A percentile compares a stretch with the other conserved stretches of the same genome.
Evolutionary conservation across 1,140 invertebrate species (phyloP).

Genomic region (Druon quercuslanigerum): DNA sequence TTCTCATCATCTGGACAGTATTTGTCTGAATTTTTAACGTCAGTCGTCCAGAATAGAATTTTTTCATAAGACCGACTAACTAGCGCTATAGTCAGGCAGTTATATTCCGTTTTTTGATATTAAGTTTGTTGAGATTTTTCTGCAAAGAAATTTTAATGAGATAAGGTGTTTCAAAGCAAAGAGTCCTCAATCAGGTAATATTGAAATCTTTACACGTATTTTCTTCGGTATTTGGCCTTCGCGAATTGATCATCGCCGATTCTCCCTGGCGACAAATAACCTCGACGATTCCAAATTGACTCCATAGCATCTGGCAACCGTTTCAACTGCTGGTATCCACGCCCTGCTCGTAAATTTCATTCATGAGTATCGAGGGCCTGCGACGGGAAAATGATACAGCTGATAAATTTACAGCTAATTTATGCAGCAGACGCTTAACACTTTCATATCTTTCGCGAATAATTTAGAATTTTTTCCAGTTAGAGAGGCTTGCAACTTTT

Average conservation of each 20-base stretch:
- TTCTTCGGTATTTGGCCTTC: constrained; percentile 4
- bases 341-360: constrained; percentile 22
- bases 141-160: not conserved
- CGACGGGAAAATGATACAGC: not conserved
- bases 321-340: constrained; percentile 19
- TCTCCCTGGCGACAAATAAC: constrained; percentile 13
- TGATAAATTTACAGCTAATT: constrained; percentile 11
- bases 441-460: not conserved
- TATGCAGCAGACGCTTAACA: constrained; percentile 6
- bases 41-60: too few relatives aligned
- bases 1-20: too few relatives aligned
- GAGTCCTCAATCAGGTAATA: constrained; percentile 9
- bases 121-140: not conserved
- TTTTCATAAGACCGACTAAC: too few relatives aligned
- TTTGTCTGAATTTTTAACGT: too few relatives aligned
- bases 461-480: constrained; percentile 1
- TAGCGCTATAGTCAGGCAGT: too few relatives aligned
- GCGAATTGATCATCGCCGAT: constrained; percentile 15
- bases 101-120: not conserved
- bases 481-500: not conserved
- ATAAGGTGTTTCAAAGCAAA: not conserved
- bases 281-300: constrained; percentile 23
- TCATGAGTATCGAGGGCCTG: not conserved
- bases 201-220: constrained; percentile 26
- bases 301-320: constrained; percentile 8